Percentiles rank a stretch among this genome's conserved stretches.
These are phyloP conservation scores for Baryphthengus martii DNA, from an alignment of 2,113 vertebrate genomes.

Conservation along the genomic window DNA sequence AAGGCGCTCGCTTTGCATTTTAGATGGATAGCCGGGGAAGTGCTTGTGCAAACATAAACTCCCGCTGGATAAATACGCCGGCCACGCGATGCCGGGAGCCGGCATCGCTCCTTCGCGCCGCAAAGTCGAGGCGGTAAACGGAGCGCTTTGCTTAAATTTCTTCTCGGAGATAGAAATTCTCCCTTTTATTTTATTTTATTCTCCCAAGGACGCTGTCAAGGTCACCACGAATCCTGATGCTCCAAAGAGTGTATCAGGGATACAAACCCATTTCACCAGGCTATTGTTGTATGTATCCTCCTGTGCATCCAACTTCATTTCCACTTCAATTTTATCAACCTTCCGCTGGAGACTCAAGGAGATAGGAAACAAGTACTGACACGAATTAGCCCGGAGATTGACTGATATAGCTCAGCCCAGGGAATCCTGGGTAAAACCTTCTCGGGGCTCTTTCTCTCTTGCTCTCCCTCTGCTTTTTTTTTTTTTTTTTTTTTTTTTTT, in stretches of 20 bases:
- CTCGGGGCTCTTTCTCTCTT: conserved; percentile 45
- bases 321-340: conserved; percentile 99
- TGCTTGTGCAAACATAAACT: not conserved
- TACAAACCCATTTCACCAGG: conserved; percentile 78
- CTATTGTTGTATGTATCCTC: conserved; percentile 82
- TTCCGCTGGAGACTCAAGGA: conserved; percentile 87
- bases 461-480: not conserved
- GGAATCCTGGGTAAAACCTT: conserved; percentile 80
- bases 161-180: not conserved
- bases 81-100: not conserved
- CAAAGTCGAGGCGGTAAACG: not conserved
- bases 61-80: not conserved
- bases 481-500: not conserved
- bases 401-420: conserved; percentile 86
- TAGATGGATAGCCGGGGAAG: not conserved
- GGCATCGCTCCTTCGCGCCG: fast-evolving
- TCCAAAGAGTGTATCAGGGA: conserved; percentile 75
- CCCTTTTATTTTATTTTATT: conserved; percentile 27
- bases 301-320: conserved; percentile 94
- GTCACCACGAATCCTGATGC: conserved; percentile 76
- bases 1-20: not conserved
- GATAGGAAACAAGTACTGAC: conserved; percentile 94
- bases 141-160: not conserved
- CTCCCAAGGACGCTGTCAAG: conserved; percentile 86
- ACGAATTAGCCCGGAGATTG: conserved; percentile 94